phyloP scores from a whole-genome alignment of 2,797 vertebrate species.

The Acipenser transmontanus region DNA sequence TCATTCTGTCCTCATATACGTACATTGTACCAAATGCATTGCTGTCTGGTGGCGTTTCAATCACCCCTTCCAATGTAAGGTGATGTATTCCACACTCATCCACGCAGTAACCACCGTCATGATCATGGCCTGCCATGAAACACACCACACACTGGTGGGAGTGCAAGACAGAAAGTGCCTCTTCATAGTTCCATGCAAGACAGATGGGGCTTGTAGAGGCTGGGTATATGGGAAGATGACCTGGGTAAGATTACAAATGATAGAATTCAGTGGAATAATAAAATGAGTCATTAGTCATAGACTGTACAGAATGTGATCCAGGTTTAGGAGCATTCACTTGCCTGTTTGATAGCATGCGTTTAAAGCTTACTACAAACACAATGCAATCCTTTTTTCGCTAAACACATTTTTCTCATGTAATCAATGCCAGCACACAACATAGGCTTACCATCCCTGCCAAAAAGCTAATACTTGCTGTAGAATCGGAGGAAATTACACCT shows the following conservation, averaged over 20 bases:
- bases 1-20: constrained; percentile 78
- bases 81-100: constrained; percentile 76
- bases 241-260: constrained; percentile 41
- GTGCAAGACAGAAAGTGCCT: constrained; percentile 61
- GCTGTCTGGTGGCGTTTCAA: constrained; percentile 74
- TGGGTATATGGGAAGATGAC: constrained; percentile 82
- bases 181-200: constrained; percentile 81
- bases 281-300: no score
- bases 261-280: no score
- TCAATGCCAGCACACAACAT: no score
- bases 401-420: no score
- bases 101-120: constrained; percentile 70
- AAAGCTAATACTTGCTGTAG: no score
- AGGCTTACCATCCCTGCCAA: no score
- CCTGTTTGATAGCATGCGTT: no score
- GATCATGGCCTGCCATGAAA: constrained; percentile 81
- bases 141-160: constrained; percentile 77
- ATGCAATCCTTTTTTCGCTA: no score
- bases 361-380: no score
- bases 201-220: constrained; percentile 55
- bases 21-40: constrained; percentile 76
- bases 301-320: no score
- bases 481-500: no score
- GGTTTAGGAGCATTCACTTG: no score
- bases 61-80: constrained; percentile 75